These are phyloP conservation scores for Anser brachyrhynchus DNA, from an alignment of 2,113 vertebrate species.

Conservation along the genomic window DNA sequence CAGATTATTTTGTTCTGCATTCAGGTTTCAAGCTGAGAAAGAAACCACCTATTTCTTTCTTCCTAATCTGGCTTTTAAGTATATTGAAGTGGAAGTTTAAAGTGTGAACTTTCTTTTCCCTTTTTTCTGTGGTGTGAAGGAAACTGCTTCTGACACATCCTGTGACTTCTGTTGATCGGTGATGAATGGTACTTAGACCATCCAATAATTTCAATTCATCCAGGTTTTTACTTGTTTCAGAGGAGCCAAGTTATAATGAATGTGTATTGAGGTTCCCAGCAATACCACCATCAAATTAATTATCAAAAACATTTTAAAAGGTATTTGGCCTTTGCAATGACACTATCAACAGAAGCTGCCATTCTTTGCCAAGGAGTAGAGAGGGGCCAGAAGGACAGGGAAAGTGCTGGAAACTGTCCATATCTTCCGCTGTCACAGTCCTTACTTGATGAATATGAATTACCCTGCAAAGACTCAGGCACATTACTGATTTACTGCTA, in stretches of 20 bases:
- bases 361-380: background rate
- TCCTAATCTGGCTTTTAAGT: background rate
- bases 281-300: background rate
- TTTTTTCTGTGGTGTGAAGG: background rate
- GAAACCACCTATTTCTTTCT: background rate
- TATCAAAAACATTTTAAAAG: background rate
- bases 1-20: background rate
- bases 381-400: background rate
- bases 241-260: background rate
- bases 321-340: background rate
- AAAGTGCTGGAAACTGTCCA: background rate
- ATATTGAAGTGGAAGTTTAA: background rate
- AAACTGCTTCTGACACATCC: slow-evolving; percentile 7
- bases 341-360: background rate
- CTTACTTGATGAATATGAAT: background rate
- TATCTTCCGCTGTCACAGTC: background rate
- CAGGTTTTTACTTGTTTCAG: background rate
- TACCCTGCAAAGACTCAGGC: background rate
- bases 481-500: accelerated
- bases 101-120: background rate
- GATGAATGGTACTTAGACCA: background rate
- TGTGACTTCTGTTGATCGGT: background rate
- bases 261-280: background rate
- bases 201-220: background rate
- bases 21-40: slow-evolving; percentile 11